Conservation (phyloP, 2,797 vertebrate genomes). For the Lithobates pipiens region DNA sequence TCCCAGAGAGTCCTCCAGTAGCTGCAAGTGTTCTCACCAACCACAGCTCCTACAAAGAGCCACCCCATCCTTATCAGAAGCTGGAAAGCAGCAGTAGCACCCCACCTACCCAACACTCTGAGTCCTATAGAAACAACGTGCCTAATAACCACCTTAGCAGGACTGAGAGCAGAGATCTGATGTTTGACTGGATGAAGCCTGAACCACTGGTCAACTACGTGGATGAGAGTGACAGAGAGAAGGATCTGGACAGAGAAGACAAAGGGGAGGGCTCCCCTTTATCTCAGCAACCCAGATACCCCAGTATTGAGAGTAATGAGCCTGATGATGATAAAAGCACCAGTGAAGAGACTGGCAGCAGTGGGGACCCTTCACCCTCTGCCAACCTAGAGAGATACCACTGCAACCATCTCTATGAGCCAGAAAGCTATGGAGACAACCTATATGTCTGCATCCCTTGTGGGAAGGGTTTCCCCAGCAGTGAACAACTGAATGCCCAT, state of each 20-base stretch:
- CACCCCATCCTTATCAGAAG: constrained; percentile 69
- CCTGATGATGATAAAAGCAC: constrained; percentile 91
- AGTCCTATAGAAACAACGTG: constrained; percentile 79
- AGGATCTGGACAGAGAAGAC: constrained; percentile 80
- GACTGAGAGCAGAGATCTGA: constrained; percentile 77
- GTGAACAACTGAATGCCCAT: constrained; percentile 97
- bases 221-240: constrained; percentile 82
- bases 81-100: constrained; percentile 74
- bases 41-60: constrained; percentile 80
- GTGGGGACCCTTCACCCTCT: constrained; percentile 89
- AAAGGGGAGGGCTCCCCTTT: constrained; percentile 76
- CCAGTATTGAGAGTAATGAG: constrained; percentile 73
- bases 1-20: constrained; percentile 75
- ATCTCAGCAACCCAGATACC: constrained; percentile 73
- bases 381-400: constrained; percentile 87
- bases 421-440: constrained; percentile 97
- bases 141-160: constrained; percentile 80
- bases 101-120: constrained; percentile 72
- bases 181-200: constrained; percentile 94
- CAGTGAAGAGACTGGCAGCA: constrained; percentile 95
- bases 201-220: constrained; percentile 88
- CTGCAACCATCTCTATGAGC: constrained; percentile 90
- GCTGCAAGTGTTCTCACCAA: constrained; percentile 73
- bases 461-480: constrained; percentile 97
- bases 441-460: constrained; percentile 98